These are phyloP conservation scores for Theropithecus gelada DNA, from an alignment of 2,113 vertebrate species.

Conservation along the genomic window DNA sequence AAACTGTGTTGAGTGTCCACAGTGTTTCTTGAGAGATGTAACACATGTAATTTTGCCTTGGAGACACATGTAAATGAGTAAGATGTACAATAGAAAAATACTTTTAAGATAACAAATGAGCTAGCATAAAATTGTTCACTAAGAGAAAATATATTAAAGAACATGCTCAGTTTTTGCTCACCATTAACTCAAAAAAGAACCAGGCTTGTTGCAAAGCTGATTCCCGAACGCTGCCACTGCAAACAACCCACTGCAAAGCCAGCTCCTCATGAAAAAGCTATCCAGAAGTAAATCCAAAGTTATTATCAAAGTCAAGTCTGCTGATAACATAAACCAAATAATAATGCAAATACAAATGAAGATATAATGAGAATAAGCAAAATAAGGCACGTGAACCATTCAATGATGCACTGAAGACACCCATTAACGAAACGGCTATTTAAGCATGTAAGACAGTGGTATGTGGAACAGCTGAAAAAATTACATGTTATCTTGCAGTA, in stretches of 20 bases:
- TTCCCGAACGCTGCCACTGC: constrained; percentile 97
- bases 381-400: constrained; percentile 67
- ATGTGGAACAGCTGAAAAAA: constrained; percentile 74
- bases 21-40: constrained; percentile 17
- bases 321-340: constrained; percentile 65
- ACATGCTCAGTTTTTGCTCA: constrained; percentile 83
- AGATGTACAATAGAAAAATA: neutral
- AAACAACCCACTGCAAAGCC: constrained; percentile 99
- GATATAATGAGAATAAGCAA: constrained; percentile 80
- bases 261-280: constrained; percentile 99
- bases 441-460: constrained; percentile 76
- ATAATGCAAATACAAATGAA: constrained; percentile 64
- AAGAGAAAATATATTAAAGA: neutral
- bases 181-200: constrained; percentile 99
- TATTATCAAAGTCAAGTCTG: constrained; percentile 62
- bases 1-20: neutral
- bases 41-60: neutral
- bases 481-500: constrained; percentile 77
- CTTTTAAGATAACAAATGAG: neutral
- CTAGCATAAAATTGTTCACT: neutral
- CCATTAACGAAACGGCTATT: constrained; percentile 83
- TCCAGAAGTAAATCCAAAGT: constrained; percentile 77
- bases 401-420: constrained; percentile 75
- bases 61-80: neutral
- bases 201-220: constrained; percentile 97